phyloP scores from a whole-genome alignment of 1,140 invertebrate genomes.

The Bathynomus jamesi region DNA sequence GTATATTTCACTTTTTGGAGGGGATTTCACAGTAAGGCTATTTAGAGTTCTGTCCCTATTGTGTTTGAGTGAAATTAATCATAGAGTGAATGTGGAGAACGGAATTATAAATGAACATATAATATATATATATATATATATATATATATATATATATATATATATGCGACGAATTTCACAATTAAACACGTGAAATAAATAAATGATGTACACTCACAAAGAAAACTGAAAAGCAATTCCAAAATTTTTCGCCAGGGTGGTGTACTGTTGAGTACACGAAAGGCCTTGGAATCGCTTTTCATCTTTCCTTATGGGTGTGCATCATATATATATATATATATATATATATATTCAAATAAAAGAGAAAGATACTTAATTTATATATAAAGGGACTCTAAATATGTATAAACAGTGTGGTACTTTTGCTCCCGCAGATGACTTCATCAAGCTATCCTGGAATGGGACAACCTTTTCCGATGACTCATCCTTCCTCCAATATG shows the following conservation, averaged over 20 bases:
- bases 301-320: neutral
- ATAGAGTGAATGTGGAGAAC: too few relatives aligned
- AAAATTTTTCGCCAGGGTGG: too few relatives aligned
- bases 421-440: constrained; percentile 80
- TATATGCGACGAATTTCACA: too few relatives aligned
- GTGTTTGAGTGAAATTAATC: too few relatives aligned
- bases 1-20: too few relatives aligned
- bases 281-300: too few relatives aligned
- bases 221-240: too few relatives aligned
- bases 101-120: too few relatives aligned
- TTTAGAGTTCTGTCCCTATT: neutral
- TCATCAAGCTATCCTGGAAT: constrained; percentile 81
- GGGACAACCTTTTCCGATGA: constrained; percentile 90
- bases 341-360: neutral
- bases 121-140: constrained; percentile 12
- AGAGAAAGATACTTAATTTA: neutral
- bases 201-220: too few relatives aligned
- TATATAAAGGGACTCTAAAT: neutral
- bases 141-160: constrained; percentile 10
- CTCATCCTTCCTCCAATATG: constrained; percentile 77
- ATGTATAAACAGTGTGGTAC: neutral
- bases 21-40: neutral
- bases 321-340: neutral
- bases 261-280: too few relatives aligned
- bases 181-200: too few relatives aligned